Conservation (phyloP, 2,888 invertebrate genomes). For the Platycheirus rosarum region DNA sequence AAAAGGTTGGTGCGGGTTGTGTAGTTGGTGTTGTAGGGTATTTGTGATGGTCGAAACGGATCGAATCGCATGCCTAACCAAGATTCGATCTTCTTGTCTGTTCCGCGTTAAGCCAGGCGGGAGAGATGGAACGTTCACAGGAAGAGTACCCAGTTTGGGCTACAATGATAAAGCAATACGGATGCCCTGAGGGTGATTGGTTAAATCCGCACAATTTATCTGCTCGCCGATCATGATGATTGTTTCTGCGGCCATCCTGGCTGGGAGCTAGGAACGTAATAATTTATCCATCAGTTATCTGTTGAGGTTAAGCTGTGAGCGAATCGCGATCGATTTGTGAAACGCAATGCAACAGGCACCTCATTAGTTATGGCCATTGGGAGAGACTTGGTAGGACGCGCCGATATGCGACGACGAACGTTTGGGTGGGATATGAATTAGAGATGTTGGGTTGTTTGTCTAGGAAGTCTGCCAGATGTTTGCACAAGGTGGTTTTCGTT, state of each 20-base stretch:
- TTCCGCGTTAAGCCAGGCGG: slow-evolving; percentile 57
- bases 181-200: slow-evolving; percentile 69
- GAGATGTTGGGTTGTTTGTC: slow-evolving; percentile 40
- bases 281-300: slow-evolving; percentile 72
- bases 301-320: slow-evolving; percentile 69
- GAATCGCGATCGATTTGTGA: slow-evolving; percentile 71
- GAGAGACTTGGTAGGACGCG: slow-evolving; percentile 11
- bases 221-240: slow-evolving; percentile 69
- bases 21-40: background rate
- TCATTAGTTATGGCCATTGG: slow-evolving; percentile 70
- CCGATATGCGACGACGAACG: background rate
- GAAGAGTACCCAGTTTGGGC: slow-evolving; percentile 18
- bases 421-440: slow-evolving; percentile 65
- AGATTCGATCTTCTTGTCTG: slow-evolving; percentile 52
- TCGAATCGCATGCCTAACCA: slow-evolving; percentile 62
- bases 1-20: slow-evolving; percentile 21
- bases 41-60: slow-evolving; percentile 47
- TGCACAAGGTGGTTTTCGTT: slow-evolving; percentile 58
- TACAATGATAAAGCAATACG: slow-evolving; percentile 69
- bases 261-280: slow-evolving; percentile 49
- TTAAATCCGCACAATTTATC: slow-evolving; percentile 73
- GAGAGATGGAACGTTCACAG: slow-evolving; percentile 43
- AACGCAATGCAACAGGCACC: slow-evolving; percentile 73
- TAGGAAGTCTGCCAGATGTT: slow-evolving; percentile 60
- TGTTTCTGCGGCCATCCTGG: slow-evolving; percentile 52